phyloP scores from a whole-genome alignment of 2,113 vertebrate genomes.

The Lethenteron reissneri region DNA sequence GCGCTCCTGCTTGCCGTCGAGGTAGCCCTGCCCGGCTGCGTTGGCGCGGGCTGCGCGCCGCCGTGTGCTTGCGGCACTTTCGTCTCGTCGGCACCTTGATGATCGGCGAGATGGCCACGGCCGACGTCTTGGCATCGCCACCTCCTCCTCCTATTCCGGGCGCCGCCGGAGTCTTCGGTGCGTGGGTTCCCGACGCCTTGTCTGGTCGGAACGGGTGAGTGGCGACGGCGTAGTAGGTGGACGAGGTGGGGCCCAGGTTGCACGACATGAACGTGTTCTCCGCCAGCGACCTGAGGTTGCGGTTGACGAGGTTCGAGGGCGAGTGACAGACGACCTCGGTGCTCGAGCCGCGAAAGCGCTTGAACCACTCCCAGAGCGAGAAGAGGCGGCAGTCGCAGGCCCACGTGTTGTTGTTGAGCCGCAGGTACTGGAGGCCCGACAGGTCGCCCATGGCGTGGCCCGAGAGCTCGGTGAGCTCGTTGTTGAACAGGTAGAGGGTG shows the following conservation, averaged over 20 bases:
- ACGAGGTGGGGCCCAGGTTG: background rate
- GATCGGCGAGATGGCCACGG: too few species aligned
- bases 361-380: conserved; percentile 84
- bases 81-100: too few species aligned
- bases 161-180: too few species aligned
- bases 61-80: too few species aligned
- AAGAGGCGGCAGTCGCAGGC: conserved; percentile 63
- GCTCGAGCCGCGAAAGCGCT: conserved; percentile 62
- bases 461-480: conserved; percentile 59
- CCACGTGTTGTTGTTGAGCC: conserved; percentile 84
- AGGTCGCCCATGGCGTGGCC: conserved; percentile 50
- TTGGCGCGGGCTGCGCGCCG: too few species aligned
- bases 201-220: too few species aligned
- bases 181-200: too few species aligned
- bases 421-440: conserved; percentile 65
- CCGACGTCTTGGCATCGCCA: too few species aligned
- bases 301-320: conserved; percentile 31
- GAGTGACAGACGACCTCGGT: conserved; percentile 41
- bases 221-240: too few species aligned
- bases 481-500: conserved; percentile 86
- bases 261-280: conserved; percentile 14
- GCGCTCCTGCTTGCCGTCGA: too few species aligned
- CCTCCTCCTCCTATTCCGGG: too few species aligned
- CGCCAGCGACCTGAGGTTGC: conserved; percentile 49
- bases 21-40: too few species aligned